Base-by-base conservation (phyloP, 2,113 vertebrate genomes). In the Gymnorhina tibicen region DNA sequence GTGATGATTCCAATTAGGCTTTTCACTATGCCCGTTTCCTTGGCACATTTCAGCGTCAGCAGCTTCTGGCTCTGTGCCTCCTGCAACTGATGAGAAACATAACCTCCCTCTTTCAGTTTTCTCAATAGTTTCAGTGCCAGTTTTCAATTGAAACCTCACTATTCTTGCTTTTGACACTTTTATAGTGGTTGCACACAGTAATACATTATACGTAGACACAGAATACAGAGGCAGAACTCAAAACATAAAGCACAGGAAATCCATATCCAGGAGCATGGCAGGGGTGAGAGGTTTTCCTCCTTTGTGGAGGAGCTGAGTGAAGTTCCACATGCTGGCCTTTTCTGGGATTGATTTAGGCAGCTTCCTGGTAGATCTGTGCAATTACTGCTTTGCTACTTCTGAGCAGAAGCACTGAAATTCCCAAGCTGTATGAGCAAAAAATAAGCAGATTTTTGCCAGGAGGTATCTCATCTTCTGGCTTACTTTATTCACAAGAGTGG, bases 321-420 rank as follows among this genome's bases (percentile, higher is more conserved):
- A 66, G 35, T 75, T 93, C 37, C 32, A 67, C 0, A 0, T n/a
- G 21, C 49, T 1, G 3, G 9, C 39, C 26, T 80, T 59, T 59
- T 14, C 73, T 49, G n/a, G 37, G 32, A 13, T 53, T 26, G 33
- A 46, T n/a, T 21, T 3, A 27, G 27, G 50, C 52, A 58, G 39
- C 37, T 87, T 86, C 22, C 20, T 68, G 13, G 27, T 30, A 74
- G 7, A 64, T 77, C 21, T 74, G 24, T 39, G 15, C 32, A 62
- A 15, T 74, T 52, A 15, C 35, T 76, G 10, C 24, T 62, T 79
- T 49, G 16, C 44, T 60, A 0, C 13, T 73, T 58, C 35, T 30
- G 27, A 73, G 20, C 10, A 60, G n/a, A 87, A 68, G 22, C 35
- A 53, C 41, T 53, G 80, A 69, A 89, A 66, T 66, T 28, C 33